Evolutionary conservation across 2,888 invertebrate genomes (phyloP).

Genomic region (Perithous albicinctus): DNA sequence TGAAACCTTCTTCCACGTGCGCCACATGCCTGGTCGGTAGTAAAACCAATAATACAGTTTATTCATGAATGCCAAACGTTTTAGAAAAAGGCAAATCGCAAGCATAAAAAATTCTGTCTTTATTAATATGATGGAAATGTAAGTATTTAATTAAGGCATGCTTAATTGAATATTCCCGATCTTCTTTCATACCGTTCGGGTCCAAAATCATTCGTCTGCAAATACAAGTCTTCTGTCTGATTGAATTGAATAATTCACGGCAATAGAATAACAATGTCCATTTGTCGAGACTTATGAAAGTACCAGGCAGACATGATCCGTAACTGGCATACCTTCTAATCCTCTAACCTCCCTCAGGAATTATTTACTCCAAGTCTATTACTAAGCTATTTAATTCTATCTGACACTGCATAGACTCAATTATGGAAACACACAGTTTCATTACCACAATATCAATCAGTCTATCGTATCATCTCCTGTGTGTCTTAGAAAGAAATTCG

Average conservation of each 20-base stretch:
- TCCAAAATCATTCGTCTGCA: not conserved
- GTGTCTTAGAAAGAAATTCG: not conserved
- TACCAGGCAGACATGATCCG: not conserved
- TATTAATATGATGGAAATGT: not conserved
- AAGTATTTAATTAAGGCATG: too few species aligned
- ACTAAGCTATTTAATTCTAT: not conserved
- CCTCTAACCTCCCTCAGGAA: constrained; percentile 12
- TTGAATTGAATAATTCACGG: not conserved
- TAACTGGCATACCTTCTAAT: not conserved
- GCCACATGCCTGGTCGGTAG: too few species aligned
- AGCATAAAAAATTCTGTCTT: not conserved
- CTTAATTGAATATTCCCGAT: not conserved
- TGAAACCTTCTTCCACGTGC: too few species aligned
- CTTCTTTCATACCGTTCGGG: not conserved
- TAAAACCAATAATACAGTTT: too few species aligned
- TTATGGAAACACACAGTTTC: not conserved
- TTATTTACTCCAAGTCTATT: constrained; percentile 14
- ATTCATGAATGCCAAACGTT: too few species aligned
- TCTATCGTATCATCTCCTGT: not conserved
- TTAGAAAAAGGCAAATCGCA: too few species aligned
- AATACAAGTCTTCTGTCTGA: not conserved
- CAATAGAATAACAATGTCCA: not conserved
- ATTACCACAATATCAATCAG: not conserved
- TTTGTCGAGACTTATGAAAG: not conserved
- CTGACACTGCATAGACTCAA: not conserved